Conservation (phyloP, 2,888 invertebrate species). For the Bimastos eiseni region DNA sequence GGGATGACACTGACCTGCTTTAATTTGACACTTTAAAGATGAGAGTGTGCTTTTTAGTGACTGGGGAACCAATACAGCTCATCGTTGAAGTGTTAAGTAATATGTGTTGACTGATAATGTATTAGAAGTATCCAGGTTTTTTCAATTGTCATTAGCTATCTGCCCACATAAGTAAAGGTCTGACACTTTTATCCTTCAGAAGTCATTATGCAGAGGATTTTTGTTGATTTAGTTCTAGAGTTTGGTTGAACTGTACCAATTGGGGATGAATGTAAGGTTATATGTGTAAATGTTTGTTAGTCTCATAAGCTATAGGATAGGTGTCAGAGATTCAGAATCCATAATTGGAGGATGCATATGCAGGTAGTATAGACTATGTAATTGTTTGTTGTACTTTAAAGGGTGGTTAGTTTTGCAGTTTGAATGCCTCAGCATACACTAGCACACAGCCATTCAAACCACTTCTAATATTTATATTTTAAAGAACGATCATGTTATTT, state of each 20-base stretch:
- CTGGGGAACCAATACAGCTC: no score
- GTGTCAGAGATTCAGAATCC: neutral
- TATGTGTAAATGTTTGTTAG: neutral
- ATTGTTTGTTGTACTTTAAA: neutral
- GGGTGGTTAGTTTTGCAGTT: neutral
- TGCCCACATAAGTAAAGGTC: neutral
- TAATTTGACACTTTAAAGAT: neutral
- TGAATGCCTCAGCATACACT: neutral
- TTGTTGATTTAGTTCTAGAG: neutral
- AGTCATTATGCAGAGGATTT: neutral
- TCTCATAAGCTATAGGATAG: neutral
- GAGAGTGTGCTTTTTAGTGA: no score
- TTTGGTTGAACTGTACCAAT: neutral
- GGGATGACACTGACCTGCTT: neutral
- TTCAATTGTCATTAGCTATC: neutral
- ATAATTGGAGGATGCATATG: neutral
- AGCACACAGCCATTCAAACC: neutral
- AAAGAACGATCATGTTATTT: no score
- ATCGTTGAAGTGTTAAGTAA: no score
- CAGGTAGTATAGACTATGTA: neutral
- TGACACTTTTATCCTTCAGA: neutral
- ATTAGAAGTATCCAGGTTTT: neutral
- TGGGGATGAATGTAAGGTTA: neutral
- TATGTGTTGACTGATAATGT: no score
- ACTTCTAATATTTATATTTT: neutral